These are phyloP conservation scores for Trichomycterus rosablanca DNA, from an alignment of 2,113 vertebrate genomes.

Conservation along the genomic window DNA sequence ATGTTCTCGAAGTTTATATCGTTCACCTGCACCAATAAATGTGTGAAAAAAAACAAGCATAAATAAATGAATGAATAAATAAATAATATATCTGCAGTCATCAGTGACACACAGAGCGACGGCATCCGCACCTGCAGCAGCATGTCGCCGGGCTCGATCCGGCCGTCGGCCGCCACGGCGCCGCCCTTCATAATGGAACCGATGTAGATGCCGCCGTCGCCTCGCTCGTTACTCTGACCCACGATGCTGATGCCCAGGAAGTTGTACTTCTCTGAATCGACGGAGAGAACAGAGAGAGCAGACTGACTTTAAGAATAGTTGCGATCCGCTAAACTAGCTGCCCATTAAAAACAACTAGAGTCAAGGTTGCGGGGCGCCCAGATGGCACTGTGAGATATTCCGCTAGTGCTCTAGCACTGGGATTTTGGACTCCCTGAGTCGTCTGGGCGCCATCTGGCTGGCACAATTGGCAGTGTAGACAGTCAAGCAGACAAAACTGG, in stretches of 20 bases:
- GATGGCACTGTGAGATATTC: no score
- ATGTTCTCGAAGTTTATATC: constrained; percentile 99
- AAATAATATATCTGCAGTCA: no score
- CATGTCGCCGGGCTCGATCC: constrained; percentile 96
- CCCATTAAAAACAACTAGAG: no score
- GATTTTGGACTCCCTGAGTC: no score
- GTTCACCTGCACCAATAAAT: constrained; percentile 79
- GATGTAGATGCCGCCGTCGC: constrained; percentile 95
- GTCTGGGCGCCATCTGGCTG: no score
- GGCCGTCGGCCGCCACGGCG: constrained; percentile 90
- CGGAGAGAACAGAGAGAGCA: not conserved
- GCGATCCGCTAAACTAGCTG: no score
- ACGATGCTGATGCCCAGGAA: constrained; percentile 96
- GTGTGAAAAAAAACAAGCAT: not conserved
- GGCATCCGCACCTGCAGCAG: constrained; percentile 83
- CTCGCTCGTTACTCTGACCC: constrained; percentile 93
- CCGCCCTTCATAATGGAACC: constrained; percentile 98
- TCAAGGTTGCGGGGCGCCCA: no score
- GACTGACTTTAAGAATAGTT: no score
- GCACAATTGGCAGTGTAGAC: no score
- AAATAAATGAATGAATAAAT: not conserved
- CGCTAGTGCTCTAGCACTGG: no score
- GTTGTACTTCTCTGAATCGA: constrained; percentile 87
- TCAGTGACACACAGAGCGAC: no score
- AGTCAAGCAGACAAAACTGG: no score